Evolutionary conservation across 2,113 vertebrate species (phyloP), one percentile per base, ranked within the genome.

Genomic region (Andinoacara biseriatus): DNA sequence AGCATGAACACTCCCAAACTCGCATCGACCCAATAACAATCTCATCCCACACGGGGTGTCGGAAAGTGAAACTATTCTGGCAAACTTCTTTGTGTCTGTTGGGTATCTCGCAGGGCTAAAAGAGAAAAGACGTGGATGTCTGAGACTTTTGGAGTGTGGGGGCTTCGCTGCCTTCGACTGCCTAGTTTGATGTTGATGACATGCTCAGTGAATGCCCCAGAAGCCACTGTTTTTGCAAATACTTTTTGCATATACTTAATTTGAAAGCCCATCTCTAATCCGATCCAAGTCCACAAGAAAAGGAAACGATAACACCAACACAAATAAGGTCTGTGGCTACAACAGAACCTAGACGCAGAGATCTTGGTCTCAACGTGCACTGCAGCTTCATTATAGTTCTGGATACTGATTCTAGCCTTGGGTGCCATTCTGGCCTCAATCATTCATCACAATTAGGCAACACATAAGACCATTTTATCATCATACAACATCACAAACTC

Each of bases 361-460:
- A 9, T 69, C 67, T 65, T 4, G 24, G 52, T 80, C 75, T 84
- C 74, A 87, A 78, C 79, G 10, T 87, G 84, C 78, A 43, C 62
- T 10, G 2, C 60, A 62, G 74, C 76, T 22, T 52, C 38, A 31
- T 65, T 84, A 49, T 63, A 78, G 81, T 81, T 81, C 83, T 67
- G 76, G 74, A 57, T 59, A 81, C 90, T 87, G 91, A 90, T 88
- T 91, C 83, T 92, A 38, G 84, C 80, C 83, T 89, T 76, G 69
- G 78, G 46, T 61, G 46, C 56, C 76, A 33, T 10, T 56, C 54
- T 76, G 76, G 56, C 76, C 59, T n/a, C 72, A 58, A 78, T 74
- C 87, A 90, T 93, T 89, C 76, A 91, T 89, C 89, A 90, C 84
- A 52, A 90, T 90, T 89, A 91, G 65, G 18, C 17, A 20, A 81